phyloP scores from a whole-genome alignment of 30 jellyfish, hydroid and myxozoan species.

The Chrysaora quinquecirrha region DNA sequence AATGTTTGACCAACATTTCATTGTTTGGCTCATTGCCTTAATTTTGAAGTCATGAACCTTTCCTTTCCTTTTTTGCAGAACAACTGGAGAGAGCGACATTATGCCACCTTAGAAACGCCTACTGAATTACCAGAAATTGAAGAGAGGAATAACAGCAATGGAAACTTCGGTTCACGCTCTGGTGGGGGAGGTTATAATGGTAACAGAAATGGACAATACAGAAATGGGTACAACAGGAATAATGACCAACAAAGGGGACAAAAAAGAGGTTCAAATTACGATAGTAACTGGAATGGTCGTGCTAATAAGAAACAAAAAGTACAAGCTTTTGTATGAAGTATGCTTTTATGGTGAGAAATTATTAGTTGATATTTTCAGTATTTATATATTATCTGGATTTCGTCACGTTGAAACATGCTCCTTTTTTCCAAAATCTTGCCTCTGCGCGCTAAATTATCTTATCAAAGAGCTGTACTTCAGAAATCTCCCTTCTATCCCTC shows the following conservation, averaged over 20 bases:
- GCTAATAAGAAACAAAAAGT: not conserved
- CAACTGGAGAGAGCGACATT: conserved; percentile 85
- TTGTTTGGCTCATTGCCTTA: no score
- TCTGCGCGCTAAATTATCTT: no score
- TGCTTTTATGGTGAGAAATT: no score
- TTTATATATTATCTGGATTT: no score
- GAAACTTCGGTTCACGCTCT: conserved; percentile 10
- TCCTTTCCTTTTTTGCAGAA: conserved; percentile 58
- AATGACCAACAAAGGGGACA: not conserved
- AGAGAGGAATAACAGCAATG: conserved; percentile 46
- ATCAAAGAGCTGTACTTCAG: no score
- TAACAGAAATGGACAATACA: conserved; percentile 8
- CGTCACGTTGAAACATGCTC: no score
- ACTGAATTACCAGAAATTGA: conserved; percentile 88
- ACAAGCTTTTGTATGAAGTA: not conserved
- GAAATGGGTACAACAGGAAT: conserved; percentile 28
- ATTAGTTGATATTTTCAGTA: no score
- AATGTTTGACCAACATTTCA: no score
- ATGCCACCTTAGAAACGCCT: conserved; percentile 80
- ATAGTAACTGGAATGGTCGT: not conserved
- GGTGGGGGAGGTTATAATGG: conserved; percentile 8
- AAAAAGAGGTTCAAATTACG: conserved; percentile 27
- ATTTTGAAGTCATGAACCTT: no score
- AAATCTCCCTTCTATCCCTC: no score
- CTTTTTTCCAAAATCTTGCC: no score